Evolutionary conservation across 2,888 invertebrate species (phyloP).

Genomic region (Agriopis marginaria): DNA sequence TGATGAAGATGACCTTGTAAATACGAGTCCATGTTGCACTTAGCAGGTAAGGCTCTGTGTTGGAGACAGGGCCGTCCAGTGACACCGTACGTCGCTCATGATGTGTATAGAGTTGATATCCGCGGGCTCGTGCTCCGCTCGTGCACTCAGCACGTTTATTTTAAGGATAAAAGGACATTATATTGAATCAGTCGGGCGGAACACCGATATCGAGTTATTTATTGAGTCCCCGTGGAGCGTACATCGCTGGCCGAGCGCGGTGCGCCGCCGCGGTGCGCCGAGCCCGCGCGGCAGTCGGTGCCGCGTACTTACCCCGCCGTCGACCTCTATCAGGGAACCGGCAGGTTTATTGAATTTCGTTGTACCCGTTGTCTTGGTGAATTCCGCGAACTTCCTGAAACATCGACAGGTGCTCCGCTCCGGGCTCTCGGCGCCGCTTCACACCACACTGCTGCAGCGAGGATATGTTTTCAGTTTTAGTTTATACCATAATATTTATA

Average conservation of each 20-base stretch:
- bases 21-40: no score
- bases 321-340: conserved; percentile 12
- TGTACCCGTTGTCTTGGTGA: conserved; percentile 13
- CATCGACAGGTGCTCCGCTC: neutral
- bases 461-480: no score
- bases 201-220: conserved; percentile 25
- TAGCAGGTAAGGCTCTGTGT: no score
- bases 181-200: conserved; percentile 25
- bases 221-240: neutral
- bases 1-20: no score
- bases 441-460: no score
- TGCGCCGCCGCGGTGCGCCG: neutral
- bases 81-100: neutral
- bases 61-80: no score
- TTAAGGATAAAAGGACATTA: conserved; percentile 25
- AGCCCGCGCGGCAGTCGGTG: neutral
- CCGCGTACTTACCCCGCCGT: neutral
- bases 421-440: neutral
- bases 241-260: neutral
- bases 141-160: conserved; percentile 16
- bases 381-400: conserved; percentile 14
- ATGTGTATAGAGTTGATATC: neutral
- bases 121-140: neutral
- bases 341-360: conserved; percentile 25
- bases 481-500: no score